These are phyloP conservation scores for Aphis craccivora DNA, from an alignment of 1,140 invertebrate genomes.

Conservation along the genomic window DNA sequence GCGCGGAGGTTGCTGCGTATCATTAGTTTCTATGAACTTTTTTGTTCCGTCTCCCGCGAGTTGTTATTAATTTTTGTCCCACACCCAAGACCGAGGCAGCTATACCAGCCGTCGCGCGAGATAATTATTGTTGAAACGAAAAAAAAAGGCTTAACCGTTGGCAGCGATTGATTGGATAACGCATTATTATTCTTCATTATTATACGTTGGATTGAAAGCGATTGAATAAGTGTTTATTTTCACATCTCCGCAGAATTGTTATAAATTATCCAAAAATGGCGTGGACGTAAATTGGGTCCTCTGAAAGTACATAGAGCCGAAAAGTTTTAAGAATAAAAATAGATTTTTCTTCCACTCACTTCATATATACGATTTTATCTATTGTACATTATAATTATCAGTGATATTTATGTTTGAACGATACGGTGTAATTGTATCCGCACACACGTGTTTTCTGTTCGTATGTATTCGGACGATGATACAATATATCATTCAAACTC, in stretches of 20 bases:
- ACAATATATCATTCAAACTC: no score
- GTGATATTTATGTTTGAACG: no score
- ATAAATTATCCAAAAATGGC: background rate
- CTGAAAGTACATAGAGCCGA: no score
- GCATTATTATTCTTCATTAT: background rate
- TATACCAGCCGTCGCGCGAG: background rate
- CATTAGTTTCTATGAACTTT: conserved; percentile 11
- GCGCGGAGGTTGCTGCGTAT: background rate
- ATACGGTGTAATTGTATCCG: no score
- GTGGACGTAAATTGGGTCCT: no score
- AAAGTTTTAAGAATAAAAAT: no score
- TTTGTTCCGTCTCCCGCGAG: background rate
- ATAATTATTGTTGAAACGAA: background rate
- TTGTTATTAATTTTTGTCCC: background rate
- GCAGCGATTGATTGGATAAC: background rate
- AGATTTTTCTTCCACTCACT: no score
- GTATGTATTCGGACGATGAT: no score
- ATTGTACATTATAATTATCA: no score
- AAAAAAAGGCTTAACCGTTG: background rate
- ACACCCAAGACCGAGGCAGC: background rate
- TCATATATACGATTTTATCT: no score
- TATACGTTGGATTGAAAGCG: background rate
- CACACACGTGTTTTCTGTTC: no score
- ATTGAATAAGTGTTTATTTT: background rate
- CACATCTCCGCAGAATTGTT: background rate